Percentiles rank a stretch among this genome's conserved stretches.
phyloP scores from a whole-genome alignment of 2,888 invertebrate species.

The Ethmia dodecea region DNA sequence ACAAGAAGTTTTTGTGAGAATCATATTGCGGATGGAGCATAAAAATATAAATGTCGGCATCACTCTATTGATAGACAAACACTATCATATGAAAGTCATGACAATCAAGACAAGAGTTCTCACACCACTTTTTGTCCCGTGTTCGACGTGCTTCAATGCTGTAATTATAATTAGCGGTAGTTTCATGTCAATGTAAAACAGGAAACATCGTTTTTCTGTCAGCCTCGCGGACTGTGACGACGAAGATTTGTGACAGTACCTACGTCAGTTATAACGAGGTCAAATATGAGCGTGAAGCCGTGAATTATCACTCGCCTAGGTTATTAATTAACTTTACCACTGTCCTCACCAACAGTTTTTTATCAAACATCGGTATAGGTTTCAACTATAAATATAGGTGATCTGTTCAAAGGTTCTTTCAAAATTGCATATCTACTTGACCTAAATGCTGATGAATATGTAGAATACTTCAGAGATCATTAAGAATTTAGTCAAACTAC shows the following conservation, averaged over 20 bases:
- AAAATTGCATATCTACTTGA: no score
- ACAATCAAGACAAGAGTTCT: slow-evolving; percentile 10
- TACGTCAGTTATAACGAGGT: slow-evolving; percentile 2
- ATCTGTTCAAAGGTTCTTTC: no score
- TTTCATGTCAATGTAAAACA: slow-evolving; percentile 37
- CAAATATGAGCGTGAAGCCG: no score
- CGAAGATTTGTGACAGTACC: slow-evolving; percentile 2
- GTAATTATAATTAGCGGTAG: slow-evolving; percentile 42
- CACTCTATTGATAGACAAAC: slow-evolving; percentile 28
- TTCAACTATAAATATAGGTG: no score
- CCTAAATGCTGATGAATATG: no score
- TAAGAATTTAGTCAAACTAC: no score
- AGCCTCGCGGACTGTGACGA: slow-evolving; percentile 5
- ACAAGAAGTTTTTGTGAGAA: slow-evolving; percentile 29
- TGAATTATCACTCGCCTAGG: no score
- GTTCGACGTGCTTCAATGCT: slow-evolving; percentile 31
- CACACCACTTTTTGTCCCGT: slow-evolving; percentile 32
- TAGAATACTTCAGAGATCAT: no score
- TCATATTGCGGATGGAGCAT: slow-evolving; percentile 21
- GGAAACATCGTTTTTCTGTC: slow-evolving; percentile 35
- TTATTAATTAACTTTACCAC: no score
- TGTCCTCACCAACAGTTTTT: no score
- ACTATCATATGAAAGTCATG: slow-evolving; percentile 18
- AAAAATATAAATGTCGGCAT: slow-evolving; percentile 36
- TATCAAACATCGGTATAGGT: no score